These are phyloP conservation scores for Scomberomorus guttatus DNA, from an alignment of 2,797 vertebrate species.

Conservation along the genomic window DNA sequence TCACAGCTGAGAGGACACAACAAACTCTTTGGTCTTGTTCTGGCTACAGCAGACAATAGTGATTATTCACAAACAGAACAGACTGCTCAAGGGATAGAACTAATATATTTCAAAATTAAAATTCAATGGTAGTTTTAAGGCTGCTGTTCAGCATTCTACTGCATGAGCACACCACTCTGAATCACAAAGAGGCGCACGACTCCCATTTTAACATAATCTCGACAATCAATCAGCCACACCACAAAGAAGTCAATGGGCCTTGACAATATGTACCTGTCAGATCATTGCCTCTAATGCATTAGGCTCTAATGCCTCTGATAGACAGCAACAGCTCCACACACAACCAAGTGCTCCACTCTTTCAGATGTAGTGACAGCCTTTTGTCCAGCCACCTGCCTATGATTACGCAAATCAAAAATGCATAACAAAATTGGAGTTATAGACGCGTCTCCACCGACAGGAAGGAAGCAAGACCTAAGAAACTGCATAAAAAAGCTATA, in stretches of 20 bases:
- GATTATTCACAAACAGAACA: conserved; percentile 57
- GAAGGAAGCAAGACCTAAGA: conserved; percentile 10
- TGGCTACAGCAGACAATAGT: conserved; percentile 39
- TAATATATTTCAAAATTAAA: conserved; percentile 65
- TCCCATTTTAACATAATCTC: conserved; percentile 73
- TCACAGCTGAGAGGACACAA: conserved; percentile 59
- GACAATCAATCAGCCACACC: conserved; percentile 76
- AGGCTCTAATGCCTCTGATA: conserved; percentile 67
- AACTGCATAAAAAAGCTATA: background rate
- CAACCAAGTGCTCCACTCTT: conserved; percentile 28
- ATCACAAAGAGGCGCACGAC: conserved; percentile 66
- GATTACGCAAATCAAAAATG: conserved; percentile 60
- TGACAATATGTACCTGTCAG: conserved; percentile 83
- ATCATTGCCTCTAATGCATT: conserved; percentile 78
- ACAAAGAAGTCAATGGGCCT: conserved; percentile 82
- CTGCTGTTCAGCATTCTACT: conserved; percentile 51
- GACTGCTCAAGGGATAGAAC: conserved; percentile 54
- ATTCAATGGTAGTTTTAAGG: conserved; percentile 61
- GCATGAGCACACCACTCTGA: conserved; percentile 58
- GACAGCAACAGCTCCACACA: conserved; percentile 59
- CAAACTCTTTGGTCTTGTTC: conserved; percentile 48
- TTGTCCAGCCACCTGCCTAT: conserved; percentile 65
- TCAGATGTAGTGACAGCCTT: conserved; percentile 59
- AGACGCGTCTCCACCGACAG: conserved; percentile 34
- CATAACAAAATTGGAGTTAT: conserved; percentile 45